Conservation (phyloP, 2,797 vertebrate species). For the Loriculus beryllinus region DNA sequence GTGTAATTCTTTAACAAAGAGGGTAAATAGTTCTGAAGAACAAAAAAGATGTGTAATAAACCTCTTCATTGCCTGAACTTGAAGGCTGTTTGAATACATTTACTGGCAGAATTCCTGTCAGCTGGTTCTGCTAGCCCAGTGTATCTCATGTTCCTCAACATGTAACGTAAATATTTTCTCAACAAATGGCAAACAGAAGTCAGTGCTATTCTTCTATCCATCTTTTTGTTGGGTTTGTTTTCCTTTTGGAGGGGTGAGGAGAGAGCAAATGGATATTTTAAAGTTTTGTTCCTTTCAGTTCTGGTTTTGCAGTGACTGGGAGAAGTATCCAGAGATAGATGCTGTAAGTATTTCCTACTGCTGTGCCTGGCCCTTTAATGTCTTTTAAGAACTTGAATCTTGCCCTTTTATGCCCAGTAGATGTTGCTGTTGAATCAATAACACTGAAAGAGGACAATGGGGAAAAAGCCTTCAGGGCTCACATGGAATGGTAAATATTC, state of each 20-base stretch:
- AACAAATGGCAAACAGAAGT: neutral
- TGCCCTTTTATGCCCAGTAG: slow-evolving; percentile 51
- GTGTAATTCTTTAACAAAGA: neutral
- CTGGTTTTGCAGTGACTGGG: neutral
- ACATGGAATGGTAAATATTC: neutral
- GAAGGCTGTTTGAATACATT: neutral
- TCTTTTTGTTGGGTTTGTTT: neutral
- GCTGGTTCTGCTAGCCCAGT: neutral
- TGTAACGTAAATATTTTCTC: neutral
- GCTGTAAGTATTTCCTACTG: neutral
- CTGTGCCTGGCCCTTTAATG: neutral
- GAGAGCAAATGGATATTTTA: neutral
- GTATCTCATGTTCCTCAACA: neutral
- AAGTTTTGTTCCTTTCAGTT: neutral
- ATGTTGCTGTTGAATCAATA: slow-evolving; percentile 64
- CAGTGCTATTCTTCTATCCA: neutral
- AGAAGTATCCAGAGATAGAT: neutral
- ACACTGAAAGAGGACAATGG: neutral
- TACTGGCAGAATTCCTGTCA: neutral
- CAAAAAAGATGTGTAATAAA: neutral
- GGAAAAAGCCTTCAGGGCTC: neutral
- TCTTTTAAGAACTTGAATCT: neutral
- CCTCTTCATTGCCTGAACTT: neutral
- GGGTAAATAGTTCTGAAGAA: neutral
- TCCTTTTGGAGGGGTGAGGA: neutral